Evolutionary conservation across 2,797 vertebrate species (phyloP).

Genomic region (Aldrovandia affinis): DNA sequence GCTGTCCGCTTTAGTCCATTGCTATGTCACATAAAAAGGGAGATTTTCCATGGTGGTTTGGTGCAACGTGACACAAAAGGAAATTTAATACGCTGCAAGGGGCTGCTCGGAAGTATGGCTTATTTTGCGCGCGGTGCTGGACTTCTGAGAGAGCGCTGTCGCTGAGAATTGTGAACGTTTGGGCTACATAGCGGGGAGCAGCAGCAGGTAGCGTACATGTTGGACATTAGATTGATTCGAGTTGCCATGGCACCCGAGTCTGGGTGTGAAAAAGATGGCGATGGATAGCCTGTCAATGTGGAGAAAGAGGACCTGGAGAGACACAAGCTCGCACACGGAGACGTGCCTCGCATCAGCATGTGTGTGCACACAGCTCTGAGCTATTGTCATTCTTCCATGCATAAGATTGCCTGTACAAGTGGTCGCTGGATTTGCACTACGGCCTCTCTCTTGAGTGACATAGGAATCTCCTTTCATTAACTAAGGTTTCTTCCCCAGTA

Average conservation of each 20-base stretch:
- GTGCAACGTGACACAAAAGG: background rate
- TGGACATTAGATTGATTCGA: conserved; percentile 22
- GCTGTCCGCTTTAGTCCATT: background rate
- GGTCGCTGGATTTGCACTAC: no score
- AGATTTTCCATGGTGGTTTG: background rate
- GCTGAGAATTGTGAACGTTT: background rate
- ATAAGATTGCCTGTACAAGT: background rate
- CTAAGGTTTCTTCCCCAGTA: background rate
- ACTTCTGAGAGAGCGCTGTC: background rate
- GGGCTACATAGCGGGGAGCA: background rate
- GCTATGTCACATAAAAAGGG: background rate
- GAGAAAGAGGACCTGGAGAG: no score
- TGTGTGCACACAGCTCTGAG: background rate
- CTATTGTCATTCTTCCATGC: background rate
- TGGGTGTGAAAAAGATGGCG: conserved; percentile 1
- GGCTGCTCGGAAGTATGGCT: background rate
- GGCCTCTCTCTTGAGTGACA: background rate
- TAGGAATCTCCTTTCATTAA: background rate
- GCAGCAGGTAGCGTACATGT: background rate
- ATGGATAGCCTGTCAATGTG: background rate
- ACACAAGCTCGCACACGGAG: background rate
- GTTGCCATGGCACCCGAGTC: conserved; percentile 28
- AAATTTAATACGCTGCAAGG: background rate
- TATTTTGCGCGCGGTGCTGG: background rate
- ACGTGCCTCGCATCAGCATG: background rate